A percentile compares a stretch with the other conserved stretches of the same genome.
phyloP scores from a whole-genome alignment of 2,797 vertebrate genomes.

The Lepus townsendii region DNA sequence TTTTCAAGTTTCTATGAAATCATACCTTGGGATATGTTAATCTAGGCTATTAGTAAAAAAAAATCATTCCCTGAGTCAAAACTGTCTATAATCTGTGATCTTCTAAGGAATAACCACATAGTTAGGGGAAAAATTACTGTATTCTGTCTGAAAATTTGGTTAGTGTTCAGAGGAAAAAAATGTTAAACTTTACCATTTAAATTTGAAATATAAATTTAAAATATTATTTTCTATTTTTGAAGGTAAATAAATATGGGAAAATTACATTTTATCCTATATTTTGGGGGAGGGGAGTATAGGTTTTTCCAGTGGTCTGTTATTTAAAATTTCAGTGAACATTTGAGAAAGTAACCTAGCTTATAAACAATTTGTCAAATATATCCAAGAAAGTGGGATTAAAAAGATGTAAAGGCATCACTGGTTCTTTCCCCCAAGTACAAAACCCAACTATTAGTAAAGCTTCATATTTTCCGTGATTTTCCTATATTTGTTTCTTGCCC shows the following conservation, averaged over 20 bases:
- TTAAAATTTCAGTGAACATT: neutral
- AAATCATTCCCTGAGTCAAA: constrained; percentile 34
- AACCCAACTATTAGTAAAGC: neutral
- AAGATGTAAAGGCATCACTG: neutral
- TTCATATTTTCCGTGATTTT: constrained; percentile 22
- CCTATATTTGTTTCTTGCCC: constrained; percentile 14
- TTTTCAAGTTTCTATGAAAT: constrained; percentile 1
- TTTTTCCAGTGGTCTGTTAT: neutral
- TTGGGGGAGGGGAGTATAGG: neutral
- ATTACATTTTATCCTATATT: neutral
- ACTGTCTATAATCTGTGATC: constrained; percentile 26
- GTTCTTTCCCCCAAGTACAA: neutral
- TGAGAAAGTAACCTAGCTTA: neutral
- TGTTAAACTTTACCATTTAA: constrained; percentile 52
- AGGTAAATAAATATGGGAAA: constrained; percentile 35
- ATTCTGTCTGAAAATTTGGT: constrained; percentile 38
- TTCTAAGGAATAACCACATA: neutral
- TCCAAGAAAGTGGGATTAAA: neutral
- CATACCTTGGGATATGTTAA: neutral
- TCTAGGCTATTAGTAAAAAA: constrained; percentile 38
- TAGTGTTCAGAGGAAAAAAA: constrained; percentile 25
- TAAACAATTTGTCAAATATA: neutral
- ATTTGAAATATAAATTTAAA: constrained; percentile 37
- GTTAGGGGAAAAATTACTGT: neutral
- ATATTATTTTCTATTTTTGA: constrained; percentile 52